Evolutionary conservation across 2,888 invertebrate genomes (phyloP).

Genomic region (Apamea anceps): DNA sequence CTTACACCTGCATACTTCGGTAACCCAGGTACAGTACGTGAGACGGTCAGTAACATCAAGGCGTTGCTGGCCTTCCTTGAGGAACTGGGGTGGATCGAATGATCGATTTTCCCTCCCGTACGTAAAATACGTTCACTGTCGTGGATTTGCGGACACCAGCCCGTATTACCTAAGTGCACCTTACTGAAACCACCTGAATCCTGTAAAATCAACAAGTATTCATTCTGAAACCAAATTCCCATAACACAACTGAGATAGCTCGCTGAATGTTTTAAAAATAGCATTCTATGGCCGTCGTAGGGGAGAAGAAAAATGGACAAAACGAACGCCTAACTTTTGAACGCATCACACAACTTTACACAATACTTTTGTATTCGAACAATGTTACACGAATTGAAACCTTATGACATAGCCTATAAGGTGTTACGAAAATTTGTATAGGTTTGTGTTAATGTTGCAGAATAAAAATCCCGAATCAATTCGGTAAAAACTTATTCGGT

Average conservation of each 20-base stretch:
- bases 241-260: constrained; percentile 62
- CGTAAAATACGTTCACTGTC: no score
- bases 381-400: constrained; percentile 34
- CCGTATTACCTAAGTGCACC: not conserved
- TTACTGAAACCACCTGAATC: constrained; percentile 25
- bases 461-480: constrained; percentile 65
- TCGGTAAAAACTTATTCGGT: constrained; percentile 66
- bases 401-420: constrained; percentile 23
- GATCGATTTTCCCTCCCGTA: no score
- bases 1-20: no score
- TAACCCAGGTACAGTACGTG: no score
- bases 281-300: constrained; percentile 64
- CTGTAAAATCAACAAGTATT: constrained; percentile 63
- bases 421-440: constrained; percentile 16
- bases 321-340: constrained; percentile 74
- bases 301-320: constrained; percentile 72
- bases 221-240: constrained; percentile 59
- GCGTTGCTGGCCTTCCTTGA: no score
- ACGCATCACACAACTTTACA: constrained; percentile 64
- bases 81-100: no score
- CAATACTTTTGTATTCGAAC: constrained; percentile 14
- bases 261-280: constrained; percentile 65
- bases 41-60: no score
- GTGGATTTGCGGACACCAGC: no score
- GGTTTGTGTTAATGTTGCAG: constrained; percentile 55